These are phyloP conservation scores for Noctuana brunneofusca DNA, from an alignment of 2,888 invertebrate genomes.

Conservation along the genomic window DNA sequence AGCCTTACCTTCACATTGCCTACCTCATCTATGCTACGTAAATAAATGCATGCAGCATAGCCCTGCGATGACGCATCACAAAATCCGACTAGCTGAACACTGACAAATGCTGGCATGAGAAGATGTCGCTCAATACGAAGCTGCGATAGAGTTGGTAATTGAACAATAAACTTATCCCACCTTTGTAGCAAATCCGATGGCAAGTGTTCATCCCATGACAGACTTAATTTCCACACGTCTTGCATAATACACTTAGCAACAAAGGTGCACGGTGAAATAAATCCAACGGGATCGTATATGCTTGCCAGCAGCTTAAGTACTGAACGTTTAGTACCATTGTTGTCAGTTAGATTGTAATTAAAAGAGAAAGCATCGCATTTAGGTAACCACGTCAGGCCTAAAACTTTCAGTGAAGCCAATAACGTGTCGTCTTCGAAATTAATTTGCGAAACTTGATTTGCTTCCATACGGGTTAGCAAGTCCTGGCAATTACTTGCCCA, in stretches of 20 bases:
- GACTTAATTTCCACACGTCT: not conserved
- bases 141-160: not conserved
- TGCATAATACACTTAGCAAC: not conserved
- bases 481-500: not conserved
- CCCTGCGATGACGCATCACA: constrained; percentile 2
- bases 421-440: not conserved
- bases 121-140: not conserved
- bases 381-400: not conserved
- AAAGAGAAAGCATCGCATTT: not conserved
- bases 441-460: not conserved
- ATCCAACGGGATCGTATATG: not conserved
- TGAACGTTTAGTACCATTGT: not conserved
- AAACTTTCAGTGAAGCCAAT: not conserved
- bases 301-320: not conserved
- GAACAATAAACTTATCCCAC: not conserved
- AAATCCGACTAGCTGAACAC: not conserved
- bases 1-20: not conserved
- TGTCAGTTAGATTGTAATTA: not conserved
- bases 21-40: not conserved
- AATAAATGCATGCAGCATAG: not conserved
- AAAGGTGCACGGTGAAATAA: not conserved
- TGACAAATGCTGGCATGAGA: not conserved
- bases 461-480: not conserved
- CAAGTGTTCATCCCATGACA: not conserved
- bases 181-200: not conserved